phyloP scores from a whole-genome alignment of 1,140 invertebrate genomes.

The Drosophila carrolli region DNA sequence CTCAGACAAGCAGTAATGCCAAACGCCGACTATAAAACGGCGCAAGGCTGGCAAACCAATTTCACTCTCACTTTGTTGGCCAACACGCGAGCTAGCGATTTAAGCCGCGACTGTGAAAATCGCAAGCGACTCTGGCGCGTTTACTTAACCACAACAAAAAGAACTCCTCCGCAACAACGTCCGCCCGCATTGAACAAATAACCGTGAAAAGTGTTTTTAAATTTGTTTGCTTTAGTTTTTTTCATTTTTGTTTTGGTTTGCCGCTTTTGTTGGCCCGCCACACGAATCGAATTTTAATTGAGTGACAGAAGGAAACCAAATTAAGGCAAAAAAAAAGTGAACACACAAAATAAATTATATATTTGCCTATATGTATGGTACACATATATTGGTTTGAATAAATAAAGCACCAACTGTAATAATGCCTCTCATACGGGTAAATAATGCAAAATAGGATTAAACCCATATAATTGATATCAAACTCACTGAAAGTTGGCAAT shows the following conservation, averaged over 20 bases:
- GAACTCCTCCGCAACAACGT: background rate
- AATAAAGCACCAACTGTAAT: conserved; percentile 42
- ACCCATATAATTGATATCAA: conserved; percentile 33
- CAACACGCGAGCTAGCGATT: conserved; percentile 53
- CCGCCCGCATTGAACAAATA: conserved; percentile 35
- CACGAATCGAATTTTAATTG: conserved; percentile 49
- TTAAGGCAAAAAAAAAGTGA: conserved; percentile 23
- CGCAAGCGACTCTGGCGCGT: conserved; percentile 18
- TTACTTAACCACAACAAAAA: conserved; percentile 8
- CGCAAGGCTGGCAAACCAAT: conserved; percentile 48
- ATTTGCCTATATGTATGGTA: conserved; percentile 7
- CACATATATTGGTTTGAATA: conserved; percentile 24
- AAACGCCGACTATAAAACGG: conserved; percentile 62
- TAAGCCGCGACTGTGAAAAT: conserved; percentile 8
- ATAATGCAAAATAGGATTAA: conserved; percentile 56
- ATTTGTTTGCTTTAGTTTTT: conserved; percentile 38
- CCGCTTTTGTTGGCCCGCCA: conserved; percentile 21
- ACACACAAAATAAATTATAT: conserved; percentile 27
- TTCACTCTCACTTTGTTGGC: conserved; percentile 79
- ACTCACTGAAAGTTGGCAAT: conserved; percentile 41
- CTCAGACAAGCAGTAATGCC: background rate
- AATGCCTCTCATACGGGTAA: conserved; percentile 68
- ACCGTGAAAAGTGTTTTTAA: conserved; percentile 41
- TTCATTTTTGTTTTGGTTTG: conserved; percentile 9
- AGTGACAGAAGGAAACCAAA: conserved; percentile 30